Evolutionary conservation across 2,797 vertebrate species (phyloP), one percentile per base, ranked within the genome.

Genomic region (Lagorchestes hirsutus): DNA sequence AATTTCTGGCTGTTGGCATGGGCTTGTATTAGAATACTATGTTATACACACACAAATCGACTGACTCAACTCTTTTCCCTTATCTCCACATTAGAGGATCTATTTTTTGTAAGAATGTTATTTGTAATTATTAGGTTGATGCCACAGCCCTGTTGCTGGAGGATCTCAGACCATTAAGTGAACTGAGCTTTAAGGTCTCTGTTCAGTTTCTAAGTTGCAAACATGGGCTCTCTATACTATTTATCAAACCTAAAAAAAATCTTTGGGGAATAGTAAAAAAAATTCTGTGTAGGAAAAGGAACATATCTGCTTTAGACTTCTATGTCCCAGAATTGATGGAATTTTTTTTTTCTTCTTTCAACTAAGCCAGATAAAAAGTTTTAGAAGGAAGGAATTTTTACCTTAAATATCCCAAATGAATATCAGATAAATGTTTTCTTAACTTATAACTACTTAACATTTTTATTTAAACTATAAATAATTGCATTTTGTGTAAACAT

Each of bases 141-240:
- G 93, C 91, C 96, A 94, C 0, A 0, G 92, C 82, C 58, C 22
- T 90, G n/a, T 16, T 0, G 55, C 91, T 96, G 0, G 4, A 95
- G 94, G 95, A 93, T 0, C 4, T 67, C 87, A 97, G 58, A 92
- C 74, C 93, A 90, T 27, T 62, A 87, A 97, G 55, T 92, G 93
- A 97, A 98, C 50, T 52, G 93, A 97, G 96, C 34, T 95, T 97
- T 97, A 97, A 94, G 18, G 52, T 95, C 59, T 96, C 96, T 95
- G 67, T 31, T 95, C 31, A 97, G 96, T 92, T 96, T 90, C 95
- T 40, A 97, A 24, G 12, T 92, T 94, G 93, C 92, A 97, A 94
- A 97, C 0, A 87, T 57, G 92, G 94, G 97, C 50, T 10, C 74
- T 97, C 54, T 56, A 16, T 54, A 94, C 90, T 94, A 96, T 56